Conservation (phyloP, 2,888 invertebrate genomes). For the Julus scandinavius region DNA sequence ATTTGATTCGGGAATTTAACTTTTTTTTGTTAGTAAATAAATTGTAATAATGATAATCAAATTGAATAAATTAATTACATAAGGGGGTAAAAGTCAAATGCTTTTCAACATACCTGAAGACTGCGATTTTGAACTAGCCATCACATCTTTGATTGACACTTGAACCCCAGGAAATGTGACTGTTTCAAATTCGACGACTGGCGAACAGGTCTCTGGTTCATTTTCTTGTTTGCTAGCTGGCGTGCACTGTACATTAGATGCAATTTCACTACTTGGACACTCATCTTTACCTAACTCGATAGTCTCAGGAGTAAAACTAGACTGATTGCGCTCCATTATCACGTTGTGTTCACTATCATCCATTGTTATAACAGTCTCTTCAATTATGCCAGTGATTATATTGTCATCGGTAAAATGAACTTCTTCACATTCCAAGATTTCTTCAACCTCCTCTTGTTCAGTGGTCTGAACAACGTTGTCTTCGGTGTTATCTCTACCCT, state of each 20-base stretch:
- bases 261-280: background rate
- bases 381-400: conserved; percentile 34
- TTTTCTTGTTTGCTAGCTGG: background rate
- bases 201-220: background rate
- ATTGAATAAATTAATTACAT: no score
- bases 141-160: background rate
- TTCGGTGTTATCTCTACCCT: background rate
- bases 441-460: background rate
- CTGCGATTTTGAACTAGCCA: background rate
- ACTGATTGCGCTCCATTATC: background rate
- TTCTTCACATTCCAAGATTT: conserved; percentile 48
- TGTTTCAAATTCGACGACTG: background rate
- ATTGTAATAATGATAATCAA: no score
- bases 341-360: background rate
- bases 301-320: background rate
- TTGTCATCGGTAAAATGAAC: conserved; percentile 48
- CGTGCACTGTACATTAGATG: background rate
- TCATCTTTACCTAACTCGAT: background rate
- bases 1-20: no score
- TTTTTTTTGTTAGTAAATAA: no score
- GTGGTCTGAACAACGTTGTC: background rate
- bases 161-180: background rate
- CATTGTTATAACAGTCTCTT: conserved; percentile 48
- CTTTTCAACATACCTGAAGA: background rate
- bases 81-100: background rate